Percentiles rank a stretch among this genome's conserved stretches.
phyloP scores from a whole-genome alignment of 2,888 invertebrate genomes.

The Rutpela maculata region DNA sequence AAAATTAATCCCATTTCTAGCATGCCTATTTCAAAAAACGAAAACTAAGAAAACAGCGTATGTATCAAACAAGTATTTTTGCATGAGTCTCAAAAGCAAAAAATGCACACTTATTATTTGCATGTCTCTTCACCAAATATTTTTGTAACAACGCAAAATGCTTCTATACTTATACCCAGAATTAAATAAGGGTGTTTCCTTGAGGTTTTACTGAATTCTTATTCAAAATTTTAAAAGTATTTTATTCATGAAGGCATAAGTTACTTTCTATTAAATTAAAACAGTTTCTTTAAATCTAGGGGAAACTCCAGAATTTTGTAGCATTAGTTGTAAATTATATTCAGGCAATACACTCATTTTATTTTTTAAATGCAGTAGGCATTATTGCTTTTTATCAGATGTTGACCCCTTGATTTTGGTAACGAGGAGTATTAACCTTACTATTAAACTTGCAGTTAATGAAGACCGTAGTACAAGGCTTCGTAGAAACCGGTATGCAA shows the following conservation, averaged over 20 bases:
- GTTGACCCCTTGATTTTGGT: background rate
- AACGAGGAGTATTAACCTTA: background rate
- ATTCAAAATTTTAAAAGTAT: background rate
- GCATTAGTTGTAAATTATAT: background rate
- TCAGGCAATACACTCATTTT: background rate
- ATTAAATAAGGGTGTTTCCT: background rate
- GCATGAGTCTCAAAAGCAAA: constrained; percentile 41
- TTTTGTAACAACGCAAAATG: constrained; percentile 1
- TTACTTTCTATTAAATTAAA: background rate
- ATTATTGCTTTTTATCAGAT: background rate
- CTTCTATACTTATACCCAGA: constrained; percentile 10
- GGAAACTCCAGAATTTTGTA: background rate
- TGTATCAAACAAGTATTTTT: constrained; percentile 63
- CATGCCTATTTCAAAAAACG: constrained; percentile 74
- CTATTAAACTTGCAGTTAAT: constrained; percentile 79
- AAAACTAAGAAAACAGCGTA: constrained; percentile 73
- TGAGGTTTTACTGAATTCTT: constrained; percentile 11
- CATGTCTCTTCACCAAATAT: constrained; percentile 40
- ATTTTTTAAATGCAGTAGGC: constrained; percentile 3
- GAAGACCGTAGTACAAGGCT: constrained; percentile 88
- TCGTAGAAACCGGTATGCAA: constrained; percentile 88
- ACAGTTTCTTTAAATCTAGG: background rate
- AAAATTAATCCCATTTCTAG: constrained; percentile 64
- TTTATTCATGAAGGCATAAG: background rate
- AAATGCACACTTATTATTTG: constrained; percentile 18